Evolutionary conservation across 2,888 invertebrate genomes (phyloP), one percentile per base, ranked within the genome.

Genomic region (Pseudeuparius sepicola): DNA sequence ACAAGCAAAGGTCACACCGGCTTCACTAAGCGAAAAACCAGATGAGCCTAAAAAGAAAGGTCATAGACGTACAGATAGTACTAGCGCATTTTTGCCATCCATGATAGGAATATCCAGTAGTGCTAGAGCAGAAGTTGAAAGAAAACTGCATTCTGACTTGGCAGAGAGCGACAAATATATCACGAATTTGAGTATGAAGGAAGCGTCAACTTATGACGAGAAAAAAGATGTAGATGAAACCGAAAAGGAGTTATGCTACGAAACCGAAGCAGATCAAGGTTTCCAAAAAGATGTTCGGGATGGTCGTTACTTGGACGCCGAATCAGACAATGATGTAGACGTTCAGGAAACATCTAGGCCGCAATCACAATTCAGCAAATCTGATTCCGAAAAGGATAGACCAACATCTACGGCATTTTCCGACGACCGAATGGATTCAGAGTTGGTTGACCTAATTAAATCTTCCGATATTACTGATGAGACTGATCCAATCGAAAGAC

Each of bases 11-110:
- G 14, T 27, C 13, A 14, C 41, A 11, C 46, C 49, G 20, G 45
- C 44, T 33, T 17, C 31, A 30, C 23, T 30, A 18, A n/a, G n/a
- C n/a, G n/a, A n/a, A n/a, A n/a, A n/a, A n/a, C n/a, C n/a, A n/a
- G 51, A 47, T 30, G 60, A 61, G 43, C 51, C 54, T 1, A 60
- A 64, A 14, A 59, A 56, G 41, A 63, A 67, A 44, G 70, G 71
- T 3, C 74, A 74, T 41, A 64, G 71, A 39, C 62, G 73, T 11
- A 64, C 59, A 36, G 74, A 73, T 40, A 74, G 73, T 44, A 66
- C 68, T 4, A 59, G 57, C 41, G 49, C 49, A 34, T 61, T 61
- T 43, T 50, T 50, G 16, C 45, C 49, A 35, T 50, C 55, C 12
- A 52, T 53, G 44, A 41, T 51, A 16, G 44, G 48, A 18, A 42